These are phyloP conservation scores for Gallirallus australis DNA, from an alignment of 2,797 vertebrate species.

Conservation along the genomic window DNA sequence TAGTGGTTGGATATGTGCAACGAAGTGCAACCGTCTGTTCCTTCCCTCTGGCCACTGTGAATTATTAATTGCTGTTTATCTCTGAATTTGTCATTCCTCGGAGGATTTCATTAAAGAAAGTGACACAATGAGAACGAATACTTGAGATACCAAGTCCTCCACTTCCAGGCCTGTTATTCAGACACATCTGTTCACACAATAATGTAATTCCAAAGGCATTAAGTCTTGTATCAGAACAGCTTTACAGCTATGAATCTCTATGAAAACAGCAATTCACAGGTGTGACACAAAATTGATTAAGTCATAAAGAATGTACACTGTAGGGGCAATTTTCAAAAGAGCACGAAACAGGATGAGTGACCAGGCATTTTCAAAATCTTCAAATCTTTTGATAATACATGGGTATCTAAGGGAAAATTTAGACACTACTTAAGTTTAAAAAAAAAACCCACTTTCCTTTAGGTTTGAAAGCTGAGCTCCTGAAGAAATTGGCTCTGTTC, in stretches of 20 bases:
- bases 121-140: neutral
- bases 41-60: conserved; percentile 40
- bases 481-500: neutral
- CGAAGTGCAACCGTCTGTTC: neutral
- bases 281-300: conserved; percentile 7
- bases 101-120: conserved; percentile 43
- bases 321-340: neutral
- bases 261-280: neutral
- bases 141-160: conserved; percentile 8
- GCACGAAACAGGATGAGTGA: neutral
- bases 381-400: neutral
- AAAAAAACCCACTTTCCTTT: neutral
- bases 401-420: neutral
- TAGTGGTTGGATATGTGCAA: conserved; percentile 5
- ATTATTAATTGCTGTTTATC: conserved; percentile 66
- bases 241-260: neutral
- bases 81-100: conserved; percentile 31
- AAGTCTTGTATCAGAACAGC: neutral
- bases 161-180: neutral
- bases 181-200: neutral
- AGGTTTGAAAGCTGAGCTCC: neutral
- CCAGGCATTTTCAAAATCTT: neutral
- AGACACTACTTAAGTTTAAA: neutral
- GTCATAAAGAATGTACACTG: neutral
- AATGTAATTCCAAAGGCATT: conserved; percentile 22